Base-by-base conservation (phyloP, 2,888 invertebrate species). In the Rhorus exstirpatorius region DNA sequence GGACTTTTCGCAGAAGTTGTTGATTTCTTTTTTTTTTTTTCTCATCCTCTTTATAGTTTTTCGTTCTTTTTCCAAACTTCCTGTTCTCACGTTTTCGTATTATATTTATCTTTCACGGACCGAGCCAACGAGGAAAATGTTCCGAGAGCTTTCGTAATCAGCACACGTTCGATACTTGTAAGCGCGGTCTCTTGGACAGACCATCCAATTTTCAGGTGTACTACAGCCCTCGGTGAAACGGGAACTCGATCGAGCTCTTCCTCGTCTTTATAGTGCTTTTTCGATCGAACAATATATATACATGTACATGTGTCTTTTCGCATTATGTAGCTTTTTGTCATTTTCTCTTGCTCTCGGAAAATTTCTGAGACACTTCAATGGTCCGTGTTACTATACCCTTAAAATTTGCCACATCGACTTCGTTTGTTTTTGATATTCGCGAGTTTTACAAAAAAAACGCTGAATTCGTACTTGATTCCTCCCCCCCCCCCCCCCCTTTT, bases 171-270 rank as follows among this genome's bases (percentile, higher is more conserved):
- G 78, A 79, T 87, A 87, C 87, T 89, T 88, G 88, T 89, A 88
- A 88, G 87, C 88, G 87, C 70, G 76, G 70, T 44, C 67, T 87
- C 80, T n/a, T n/a, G 89, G 89, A 90, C 89, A 89, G 89, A 89
- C 87, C 89, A 86, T 90, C 89, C 90, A 90, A 90, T 90, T 90
- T 89, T 87, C 87, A 89, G 88, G 86, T 88, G 78, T 63, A 71
- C 51, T 17, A 24, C 60, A 14, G n/a, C n/a, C n/a, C n/a, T n/a
- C 53, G 53, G 24, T 53, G 61, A 61, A 53, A 74, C 31, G 19
- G 24, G 55, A 67, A 68, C 61, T 79, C 61, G 68, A 61, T 68
- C 44, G 68, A 70, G 24, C 21, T 63, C 17, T 31, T 26, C 7
- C 21, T 24, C 46, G 49, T 31, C 35, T 53, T 61, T 44, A 44